Evolutionary conservation across 2,113 vertebrate genomes (phyloP), one percentile per base, ranked within the genome.

Genomic region (Ploceus nigricollis): DNA sequence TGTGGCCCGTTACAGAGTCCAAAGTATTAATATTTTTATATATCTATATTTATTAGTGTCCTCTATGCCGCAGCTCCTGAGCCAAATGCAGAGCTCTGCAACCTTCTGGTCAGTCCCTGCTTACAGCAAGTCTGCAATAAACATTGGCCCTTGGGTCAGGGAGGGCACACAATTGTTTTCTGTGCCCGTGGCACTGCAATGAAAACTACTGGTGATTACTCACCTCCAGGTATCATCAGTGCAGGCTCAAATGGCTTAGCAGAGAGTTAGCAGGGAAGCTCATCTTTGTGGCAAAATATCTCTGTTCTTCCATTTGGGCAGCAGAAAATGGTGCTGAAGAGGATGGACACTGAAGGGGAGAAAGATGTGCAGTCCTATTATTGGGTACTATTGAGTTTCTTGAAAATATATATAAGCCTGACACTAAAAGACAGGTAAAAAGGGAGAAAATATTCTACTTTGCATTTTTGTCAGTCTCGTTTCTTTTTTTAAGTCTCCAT

Each of bases 401-500:
- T 82, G 54, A 63, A 82, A 86, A 53, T 65, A 91, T 82, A 57
- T 82, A 42, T 6, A 71, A 63, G 24, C 17, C 19, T 70, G n/a
- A 3, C 63, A 12, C 45, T 69, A 57, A 86, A 86, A 92, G 50
- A 47, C 16, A 57, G 50, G 57, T 89, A 23, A 39, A 64, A 84
- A 50, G 27, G 21, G 50, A 30, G 6, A 53, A n/a, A 77, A 58
- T 65, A 58, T 31, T 89, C 73, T 35, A 12, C 60, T 83, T 94
- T 11, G 20, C 73, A 42, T 79, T 91, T 92, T 94, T 69, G 89
- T 51, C 72, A 47, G 63, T 87, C 37, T 86, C 4, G 4, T 81
- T 90, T 89, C 75, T 78, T 93, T 81, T 79, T 96, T 88, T 42
- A 60, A 82, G 58, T 93, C 68, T 91, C 31, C 30, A 61, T 94